phyloP scores from a whole-genome alignment of 2,888 invertebrate species.

The Amiota mariae region DNA sequence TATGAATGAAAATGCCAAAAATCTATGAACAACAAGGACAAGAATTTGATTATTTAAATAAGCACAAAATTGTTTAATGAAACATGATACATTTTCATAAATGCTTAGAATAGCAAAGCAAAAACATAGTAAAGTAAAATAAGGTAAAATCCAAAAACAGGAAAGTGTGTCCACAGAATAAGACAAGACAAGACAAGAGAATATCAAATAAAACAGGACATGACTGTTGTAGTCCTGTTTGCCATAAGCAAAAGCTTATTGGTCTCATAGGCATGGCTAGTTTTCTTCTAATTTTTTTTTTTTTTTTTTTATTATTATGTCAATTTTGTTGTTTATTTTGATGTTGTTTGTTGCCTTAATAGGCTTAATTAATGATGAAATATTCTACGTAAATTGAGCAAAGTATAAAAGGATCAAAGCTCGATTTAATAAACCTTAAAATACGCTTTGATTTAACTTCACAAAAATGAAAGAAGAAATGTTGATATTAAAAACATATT shows the following conservation, averaged over 20 bases:
- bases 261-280: background rate
- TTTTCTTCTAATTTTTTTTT: too few relatives aligned
- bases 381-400: conserved; percentile 48
- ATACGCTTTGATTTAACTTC: background rate
- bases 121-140: too few relatives aligned
- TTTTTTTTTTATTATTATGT: too few relatives aligned
- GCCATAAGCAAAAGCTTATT: too few relatives aligned
- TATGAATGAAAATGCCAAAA: too few relatives aligned
- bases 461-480: background rate
- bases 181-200: background rate
- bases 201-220: too few relatives aligned
- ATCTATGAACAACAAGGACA: too few relatives aligned
- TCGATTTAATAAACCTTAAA: conserved; percentile 13
- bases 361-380: conserved; percentile 60
- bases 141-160: background rate
- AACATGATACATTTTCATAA: conserved; percentile 46
- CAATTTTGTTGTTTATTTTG: too few relatives aligned
- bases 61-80: conserved; percentile 50
- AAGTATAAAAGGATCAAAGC: conserved; percentile 48
- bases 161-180: background rate
- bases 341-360: conserved; percentile 41
- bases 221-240: too few relatives aligned
- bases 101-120: conserved; percentile 33
- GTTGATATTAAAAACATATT: too few relatives aligned
- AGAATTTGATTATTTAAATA: conserved; percentile 42